These are phyloP conservation scores for Hyposoter dolosus DNA, from an alignment of 2,888 invertebrate genomes.

Conservation along the genomic window DNA sequence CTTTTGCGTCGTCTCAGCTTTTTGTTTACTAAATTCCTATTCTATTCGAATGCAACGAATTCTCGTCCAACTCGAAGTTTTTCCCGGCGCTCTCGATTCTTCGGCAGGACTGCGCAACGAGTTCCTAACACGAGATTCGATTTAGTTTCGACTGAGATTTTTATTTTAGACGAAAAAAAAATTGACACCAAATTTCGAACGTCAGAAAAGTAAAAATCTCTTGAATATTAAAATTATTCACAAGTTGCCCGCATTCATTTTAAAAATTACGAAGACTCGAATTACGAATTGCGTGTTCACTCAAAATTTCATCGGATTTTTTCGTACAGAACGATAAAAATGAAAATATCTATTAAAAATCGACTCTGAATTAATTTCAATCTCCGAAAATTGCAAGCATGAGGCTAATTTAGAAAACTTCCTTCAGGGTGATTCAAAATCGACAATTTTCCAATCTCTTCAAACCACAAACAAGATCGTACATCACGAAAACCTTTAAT, in stretches of 20 bases:
- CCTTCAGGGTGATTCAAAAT: no score
- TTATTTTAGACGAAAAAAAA: background rate
- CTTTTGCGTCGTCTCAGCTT: slow-evolving; percentile 41
- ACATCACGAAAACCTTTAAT: slow-evolving; percentile 3
- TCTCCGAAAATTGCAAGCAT: background rate
- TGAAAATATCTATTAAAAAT: background rate
- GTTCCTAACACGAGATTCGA: background rate
- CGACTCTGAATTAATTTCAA: background rate
- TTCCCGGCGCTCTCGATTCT: background rate
- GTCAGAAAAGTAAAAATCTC: no score
- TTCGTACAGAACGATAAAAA: background rate
- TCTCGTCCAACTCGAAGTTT: background rate
- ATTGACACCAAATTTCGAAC: background rate
- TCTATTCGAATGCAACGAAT: slow-evolving; percentile 28
- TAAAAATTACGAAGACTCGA: background rate
- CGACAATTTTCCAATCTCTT: background rate
- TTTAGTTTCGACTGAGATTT: background rate
- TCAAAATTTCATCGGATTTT: background rate
- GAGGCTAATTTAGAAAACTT: background rate
- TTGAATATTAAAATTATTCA: no score
- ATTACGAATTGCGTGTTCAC: no score
- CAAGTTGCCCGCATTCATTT: background rate
- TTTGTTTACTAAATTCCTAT: slow-evolving; percentile 48
- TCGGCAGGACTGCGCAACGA: background rate
- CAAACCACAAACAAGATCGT: background rate